Base-by-base conservation (phyloP, 2,797 vertebrate species). In the Amniataba percoides region DNA sequence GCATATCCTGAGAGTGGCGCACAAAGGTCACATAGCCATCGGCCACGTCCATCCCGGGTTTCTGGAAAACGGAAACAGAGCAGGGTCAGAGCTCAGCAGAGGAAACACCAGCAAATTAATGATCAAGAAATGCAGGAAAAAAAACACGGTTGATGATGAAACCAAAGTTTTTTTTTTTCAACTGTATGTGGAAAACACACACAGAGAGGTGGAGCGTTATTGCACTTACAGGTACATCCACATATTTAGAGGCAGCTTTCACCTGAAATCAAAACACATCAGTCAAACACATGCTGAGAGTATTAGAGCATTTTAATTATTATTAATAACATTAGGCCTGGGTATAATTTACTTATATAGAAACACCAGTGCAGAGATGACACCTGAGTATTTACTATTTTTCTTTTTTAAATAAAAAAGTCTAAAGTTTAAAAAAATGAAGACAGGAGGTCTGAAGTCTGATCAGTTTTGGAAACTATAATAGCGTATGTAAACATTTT, bases 11-110 rank as follows among this genome's bases (percentile, higher is more conserved):
- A 97, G 97, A 99, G 95, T 99, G 98, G 94, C 98, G 98, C 89
- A 99, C 97, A 95, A 98, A 99, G 95, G 98, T 99, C 96, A 99
- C 98, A 81, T 99, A 99, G 95, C 97, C 97, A 63, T 99, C 98
- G n/a, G 98, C 98, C 94, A 99, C 96, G 64, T 99, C 98, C 98
- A 99, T 99, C 83, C 98, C 98, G 8, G 98, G 98, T 95, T 99
- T 99, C 98, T 99, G 96, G 85, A 88, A 76, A 72, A 85, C 71
- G 92, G 57, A 76, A 81, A 81, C 52, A 83, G 49, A 78, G 46
- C 46, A 69, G 45, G 45, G 75, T 83, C 39, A 77, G 1, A 42
- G 42, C 67, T 81, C 66, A 45, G 67, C 21, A 49, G 63, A 66
- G 16, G 15, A 23, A 65, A 63, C 53, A 67, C 19, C 25, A 18